Percentiles rank a stretch among this genome's conserved stretches.
These are phyloP conservation scores for Psophia crepitans DNA, from an alignment of 2,113 vertebrate genomes.

Conservation along the genomic window DNA sequence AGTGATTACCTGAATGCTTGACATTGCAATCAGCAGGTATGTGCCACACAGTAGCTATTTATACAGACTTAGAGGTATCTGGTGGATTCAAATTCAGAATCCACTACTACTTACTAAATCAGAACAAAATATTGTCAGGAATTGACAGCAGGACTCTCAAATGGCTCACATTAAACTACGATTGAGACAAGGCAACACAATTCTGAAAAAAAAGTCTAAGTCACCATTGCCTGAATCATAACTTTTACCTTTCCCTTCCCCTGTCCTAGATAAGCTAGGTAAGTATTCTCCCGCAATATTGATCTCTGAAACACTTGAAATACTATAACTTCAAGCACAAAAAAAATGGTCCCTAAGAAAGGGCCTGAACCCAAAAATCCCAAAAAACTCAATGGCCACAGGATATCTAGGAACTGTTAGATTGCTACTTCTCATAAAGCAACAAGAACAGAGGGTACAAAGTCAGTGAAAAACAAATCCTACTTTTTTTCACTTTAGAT, in stretches of 20 bases:
- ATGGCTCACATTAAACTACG: fast-evolving
- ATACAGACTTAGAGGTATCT: not conserved
- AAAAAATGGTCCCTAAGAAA: too few species aligned
- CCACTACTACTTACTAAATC: not conserved
- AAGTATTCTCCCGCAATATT: not conserved
- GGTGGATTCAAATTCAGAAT: not conserved
- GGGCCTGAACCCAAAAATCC: not conserved
- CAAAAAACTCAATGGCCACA: not conserved
- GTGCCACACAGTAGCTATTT: not conserved
- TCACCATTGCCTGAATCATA: not conserved
- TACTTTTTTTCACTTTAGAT: not conserved
- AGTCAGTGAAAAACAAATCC: not conserved
- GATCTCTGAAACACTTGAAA: not conserved
- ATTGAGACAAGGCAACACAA: not conserved
- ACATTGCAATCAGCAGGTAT: not conserved
- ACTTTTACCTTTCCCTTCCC: not conserved
- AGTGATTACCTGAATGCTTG: not conserved
- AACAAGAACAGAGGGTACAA: not conserved
- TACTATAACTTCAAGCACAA: not conserved
- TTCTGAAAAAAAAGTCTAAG: not conserved
- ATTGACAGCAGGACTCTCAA: not conserved
- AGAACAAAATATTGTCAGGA: not conserved
- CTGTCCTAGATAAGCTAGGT: not conserved
- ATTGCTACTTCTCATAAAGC: not conserved
- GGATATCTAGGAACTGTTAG: not conserved